Conservation (phyloP, 2,113 vertebrate genomes). For the Paraplagusia blochii region DNA sequence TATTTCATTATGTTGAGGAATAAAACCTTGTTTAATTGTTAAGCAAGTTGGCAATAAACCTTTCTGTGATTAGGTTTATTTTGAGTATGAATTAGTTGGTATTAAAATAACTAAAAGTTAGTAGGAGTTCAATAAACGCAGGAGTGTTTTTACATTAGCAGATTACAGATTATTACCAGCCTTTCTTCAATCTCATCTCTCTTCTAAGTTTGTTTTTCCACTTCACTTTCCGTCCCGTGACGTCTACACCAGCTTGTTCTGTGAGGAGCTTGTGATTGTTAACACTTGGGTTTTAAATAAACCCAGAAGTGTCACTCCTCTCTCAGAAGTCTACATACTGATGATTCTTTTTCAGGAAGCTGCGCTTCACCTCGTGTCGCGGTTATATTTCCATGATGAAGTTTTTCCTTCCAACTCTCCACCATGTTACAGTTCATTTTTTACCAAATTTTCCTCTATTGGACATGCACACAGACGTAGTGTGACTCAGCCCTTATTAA, state of each 20-base stretch:
- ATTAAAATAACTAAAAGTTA: slow-evolving; percentile 4
- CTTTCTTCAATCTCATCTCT: no score
- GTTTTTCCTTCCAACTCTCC: slow-evolving; percentile 6
- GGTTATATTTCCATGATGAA: slow-evolving; percentile 24
- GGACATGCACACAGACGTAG: slow-evolving; percentile 26
- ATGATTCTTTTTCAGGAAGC: not conserved
- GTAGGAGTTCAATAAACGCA: no score
- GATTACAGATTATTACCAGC: no score
- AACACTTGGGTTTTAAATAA: slow-evolving; percentile 43
- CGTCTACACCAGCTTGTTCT: slow-evolving; percentile 12
- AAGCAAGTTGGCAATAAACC: no score
- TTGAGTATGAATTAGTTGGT: not conserved
- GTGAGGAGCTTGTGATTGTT: slow-evolving; percentile 25
- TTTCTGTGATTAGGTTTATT: no score
- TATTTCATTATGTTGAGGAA: no score
- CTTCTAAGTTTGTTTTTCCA: no score
- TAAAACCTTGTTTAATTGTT: no score
- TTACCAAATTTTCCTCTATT: slow-evolving; percentile 41
- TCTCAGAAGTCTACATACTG: not conserved
- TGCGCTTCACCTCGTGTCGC: not conserved
- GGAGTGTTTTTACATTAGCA: no score
- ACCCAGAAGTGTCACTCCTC: slow-evolving; percentile 20
- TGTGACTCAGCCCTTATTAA: slow-evolving; percentile 74
- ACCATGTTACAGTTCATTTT: slow-evolving; percentile 22
- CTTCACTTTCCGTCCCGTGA: slow-evolving; percentile 11